Percentiles rank a stretch among this genome's conserved stretches.
phyloP scores from a whole-genome alignment of 1,140 invertebrate genomes.

The Galleria mellonella region DNA sequence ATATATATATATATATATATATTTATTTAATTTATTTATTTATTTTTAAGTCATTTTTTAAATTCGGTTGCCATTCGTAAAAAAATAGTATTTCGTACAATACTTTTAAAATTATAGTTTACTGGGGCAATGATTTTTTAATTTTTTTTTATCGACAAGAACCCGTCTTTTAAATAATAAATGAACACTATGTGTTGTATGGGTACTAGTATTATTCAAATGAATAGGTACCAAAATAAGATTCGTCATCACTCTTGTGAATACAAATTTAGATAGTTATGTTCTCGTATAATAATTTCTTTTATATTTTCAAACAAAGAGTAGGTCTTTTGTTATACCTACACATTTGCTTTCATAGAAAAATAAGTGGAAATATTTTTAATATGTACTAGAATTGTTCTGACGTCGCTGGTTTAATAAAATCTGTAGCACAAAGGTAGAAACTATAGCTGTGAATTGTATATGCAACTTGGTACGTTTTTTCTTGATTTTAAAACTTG shows the following conservation, averaged over 20 bases:
- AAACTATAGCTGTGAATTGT: conserved; percentile 1
- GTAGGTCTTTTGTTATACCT: background rate
- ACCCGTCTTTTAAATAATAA: no score
- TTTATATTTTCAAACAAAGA: background rate
- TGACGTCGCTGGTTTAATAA: background rate
- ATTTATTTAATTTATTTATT: no score
- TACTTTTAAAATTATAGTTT: no score
- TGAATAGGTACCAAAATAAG: no score
- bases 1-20: no score
- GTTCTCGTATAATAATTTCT: background rate
- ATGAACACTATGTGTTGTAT: no score
- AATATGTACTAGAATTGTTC: background rate
- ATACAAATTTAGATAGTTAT: background rate
- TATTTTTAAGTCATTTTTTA: no score
- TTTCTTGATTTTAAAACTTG: conserved; percentile 1
- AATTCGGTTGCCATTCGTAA: no score
- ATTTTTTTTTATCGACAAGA: no score
- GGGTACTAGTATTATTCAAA: no score
- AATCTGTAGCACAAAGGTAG: background rate
- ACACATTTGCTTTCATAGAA: background rate
- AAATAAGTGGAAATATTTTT: background rate
- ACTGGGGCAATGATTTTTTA: no score
- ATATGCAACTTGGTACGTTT: background rate
- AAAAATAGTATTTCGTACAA: no score
- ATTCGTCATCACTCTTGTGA: background rate